These are phyloP conservation scores for Pediacus dermestoides DNA, from an alignment of 2,888 invertebrate genomes.

Conservation along the genomic window DNA sequence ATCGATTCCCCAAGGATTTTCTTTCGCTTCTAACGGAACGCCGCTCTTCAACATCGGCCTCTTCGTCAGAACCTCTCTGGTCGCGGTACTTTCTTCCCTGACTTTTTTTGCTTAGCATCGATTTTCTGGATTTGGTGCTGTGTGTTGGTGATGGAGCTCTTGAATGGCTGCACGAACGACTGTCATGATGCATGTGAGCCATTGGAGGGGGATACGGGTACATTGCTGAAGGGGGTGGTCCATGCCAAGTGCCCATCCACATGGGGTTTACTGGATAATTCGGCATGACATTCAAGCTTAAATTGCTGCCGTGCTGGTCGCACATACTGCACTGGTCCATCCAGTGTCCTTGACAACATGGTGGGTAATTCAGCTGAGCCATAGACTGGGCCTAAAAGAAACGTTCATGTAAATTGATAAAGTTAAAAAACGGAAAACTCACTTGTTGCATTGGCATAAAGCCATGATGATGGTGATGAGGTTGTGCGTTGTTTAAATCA, in stretches of 20 bases:
- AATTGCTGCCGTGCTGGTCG: conserved; percentile 53
- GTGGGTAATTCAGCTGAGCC: conserved; percentile 63
- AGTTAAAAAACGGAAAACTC: conserved; percentile 17
- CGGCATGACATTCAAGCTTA: conserved; percentile 53
- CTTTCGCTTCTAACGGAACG: conserved; percentile 41
- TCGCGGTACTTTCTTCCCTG: conserved; percentile 50
- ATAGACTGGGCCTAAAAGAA: conserved; percentile 64
- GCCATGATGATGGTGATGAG: conserved; percentile 40
- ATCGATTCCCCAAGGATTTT: conserved; percentile 36
- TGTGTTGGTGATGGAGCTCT: conserved; percentile 67
- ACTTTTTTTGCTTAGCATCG: conserved; percentile 58
- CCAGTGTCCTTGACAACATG: conserved; percentile 49
- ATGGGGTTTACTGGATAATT: conserved; percentile 43
- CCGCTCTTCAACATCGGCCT: conserved; percentile 34
- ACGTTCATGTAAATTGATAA: not conserved
- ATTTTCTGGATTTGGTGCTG: conserved; percentile 67
- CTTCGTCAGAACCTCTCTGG: conserved; percentile 51
- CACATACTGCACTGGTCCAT: conserved; percentile 44
- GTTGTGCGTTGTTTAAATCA: conserved; percentile 49
- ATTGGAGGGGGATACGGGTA: conserved; percentile 41
- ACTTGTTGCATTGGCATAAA: conserved; percentile 60
- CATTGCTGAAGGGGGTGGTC: conserved; percentile 43
- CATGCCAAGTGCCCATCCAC: conserved; percentile 52
- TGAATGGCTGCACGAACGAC: conserved; percentile 59
- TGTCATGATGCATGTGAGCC: conserved; percentile 53